Percentiles rank a stretch among this genome's conserved stretches.
Conservation (phyloP, 2,888 invertebrate genomes). For the Phengaris arion region DNA sequence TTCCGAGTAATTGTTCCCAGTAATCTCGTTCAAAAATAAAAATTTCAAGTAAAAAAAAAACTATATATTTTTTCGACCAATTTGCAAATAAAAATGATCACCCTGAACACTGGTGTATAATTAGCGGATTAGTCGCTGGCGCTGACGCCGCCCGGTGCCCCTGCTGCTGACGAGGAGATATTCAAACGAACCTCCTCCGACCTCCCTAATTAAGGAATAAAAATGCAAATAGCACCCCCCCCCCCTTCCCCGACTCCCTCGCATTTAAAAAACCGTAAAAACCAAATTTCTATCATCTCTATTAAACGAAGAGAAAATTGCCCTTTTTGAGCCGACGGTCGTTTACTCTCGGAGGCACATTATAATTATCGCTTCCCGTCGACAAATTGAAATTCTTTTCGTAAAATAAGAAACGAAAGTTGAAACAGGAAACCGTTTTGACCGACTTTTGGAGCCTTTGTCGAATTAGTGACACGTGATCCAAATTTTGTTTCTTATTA, state of each 20-base stretch:
- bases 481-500: too few relatives aligned
- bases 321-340: neutral
- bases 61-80: neutral
- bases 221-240: constrained; percentile 22
- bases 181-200: neutral
- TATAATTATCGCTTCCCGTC: neutral
- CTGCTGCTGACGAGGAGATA: neutral
- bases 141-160: neutral
- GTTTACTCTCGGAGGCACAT: neutral
- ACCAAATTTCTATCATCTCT: constrained; percentile 25
- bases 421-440: neutral
- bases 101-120: constrained; percentile 1
- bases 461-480: too few relatives aligned
- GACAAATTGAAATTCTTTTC: constrained; percentile 1
- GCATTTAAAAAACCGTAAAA: constrained; percentile 26
- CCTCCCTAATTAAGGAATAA: constrained; percentile 24
- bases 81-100: neutral
- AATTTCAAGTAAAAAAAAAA: too few relatives aligned
- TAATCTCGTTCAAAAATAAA: too few relatives aligned
- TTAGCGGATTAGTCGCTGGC: neutral
- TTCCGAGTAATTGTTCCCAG: too few relatives aligned
- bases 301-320: constrained; percentile 25
- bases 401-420: neutral
- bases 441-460: too few relatives aligned
- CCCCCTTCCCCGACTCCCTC: too few relatives aligned